These are phyloP conservation scores for Adela reaumurella DNA, from an alignment of 2,888 invertebrate species.

Conservation along the genomic window DNA sequence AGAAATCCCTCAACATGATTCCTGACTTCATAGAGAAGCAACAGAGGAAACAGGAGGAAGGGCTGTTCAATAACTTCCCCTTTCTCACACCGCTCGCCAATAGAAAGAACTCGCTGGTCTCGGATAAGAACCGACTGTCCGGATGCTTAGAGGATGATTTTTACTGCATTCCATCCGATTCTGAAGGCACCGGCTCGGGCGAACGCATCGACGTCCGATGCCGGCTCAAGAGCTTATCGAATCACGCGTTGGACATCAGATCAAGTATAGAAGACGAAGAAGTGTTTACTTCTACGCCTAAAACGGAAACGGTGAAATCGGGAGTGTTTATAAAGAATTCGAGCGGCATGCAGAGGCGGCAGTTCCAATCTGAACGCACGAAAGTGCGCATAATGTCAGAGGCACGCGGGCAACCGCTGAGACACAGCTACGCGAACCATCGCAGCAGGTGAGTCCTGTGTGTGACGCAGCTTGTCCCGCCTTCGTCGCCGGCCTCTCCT, in stretches of 20 bases:
- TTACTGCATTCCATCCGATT: conserved; percentile 38
- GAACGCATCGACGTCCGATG: conserved; percentile 28
- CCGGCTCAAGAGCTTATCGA: conserved; percentile 25
- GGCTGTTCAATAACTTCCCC: conserved; percentile 52
- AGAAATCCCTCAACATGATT: conserved; percentile 46
- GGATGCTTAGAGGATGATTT: conserved; percentile 48
- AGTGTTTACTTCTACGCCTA: conserved; percentile 30
- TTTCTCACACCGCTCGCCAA: conserved; percentile 59
- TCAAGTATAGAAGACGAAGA: conserved; percentile 7
- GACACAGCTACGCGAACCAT: conserved; percentile 35
- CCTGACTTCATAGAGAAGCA: conserved; percentile 34
- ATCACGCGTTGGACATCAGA: conserved; percentile 20
- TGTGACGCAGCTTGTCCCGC: conserved; percentile 11
- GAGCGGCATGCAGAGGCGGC: not conserved
- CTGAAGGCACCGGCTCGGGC: conserved; percentile 21
- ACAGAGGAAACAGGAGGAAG: conserved; percentile 25
- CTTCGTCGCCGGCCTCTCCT: conserved; percentile 8
- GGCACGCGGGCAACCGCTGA: conserved; percentile 17
- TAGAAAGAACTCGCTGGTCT: conserved; percentile 40
- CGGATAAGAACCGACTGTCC: conserved; percentile 29
- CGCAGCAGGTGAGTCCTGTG: not conserved
- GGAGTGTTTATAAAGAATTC: not conserved
- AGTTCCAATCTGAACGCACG: not conserved
- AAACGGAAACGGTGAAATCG: conserved; percentile 9
- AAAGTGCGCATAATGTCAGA: not conserved